Evolutionary conservation across 2,797 vertebrate species (phyloP), one percentile per base, ranked within the genome.

Genomic region (Acanthurus lineatus): DNA sequence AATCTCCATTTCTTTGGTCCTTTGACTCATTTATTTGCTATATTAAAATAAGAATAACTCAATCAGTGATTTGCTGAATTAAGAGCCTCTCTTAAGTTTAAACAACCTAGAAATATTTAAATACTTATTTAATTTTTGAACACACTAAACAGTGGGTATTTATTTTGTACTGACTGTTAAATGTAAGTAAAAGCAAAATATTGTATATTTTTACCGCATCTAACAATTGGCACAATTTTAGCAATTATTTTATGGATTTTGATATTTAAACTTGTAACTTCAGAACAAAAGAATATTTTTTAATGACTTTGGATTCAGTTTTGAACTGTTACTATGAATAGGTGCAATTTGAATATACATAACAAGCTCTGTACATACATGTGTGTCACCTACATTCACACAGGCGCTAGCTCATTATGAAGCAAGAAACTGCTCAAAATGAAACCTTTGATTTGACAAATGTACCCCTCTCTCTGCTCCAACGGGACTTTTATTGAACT

Each of bases 401-500:
- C 49, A 56, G 19, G 9, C 32, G 40, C 15, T 2, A 19, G 35
- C 35, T 73, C 17, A 76, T 79, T 58, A 70, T 61, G 45, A 62
- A 32, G 54, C 64, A 56, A 58, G 49, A 69, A 44, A 63, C 42
- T 62, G 28, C 63, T 77, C 49, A 47, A 44, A 69, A 79, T 56
- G 8, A 85, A 75, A 45, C 76, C 74, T 59, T 52, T 22, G 40
- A 72, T 82, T 87, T 89, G 76, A 90, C 62, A 71, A 86, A 91
- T 81, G 58, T 63, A 51, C 75, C 44, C 49, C 73, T 80, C 76
- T 69, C 49, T 42, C 14, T 35, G 71, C 72, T 81, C 52, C 40
- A 70, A 85, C 79, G 53, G 88, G 76, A 87, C 78, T 71, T 86
- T 78, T 78, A 77, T 77, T 79, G 86, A 87, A 85, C 81, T 77